These are phyloP conservation scores for Salmo trutta DNA, from an alignment of 2,797 vertebrate genomes.

Conservation along the genomic window DNA sequence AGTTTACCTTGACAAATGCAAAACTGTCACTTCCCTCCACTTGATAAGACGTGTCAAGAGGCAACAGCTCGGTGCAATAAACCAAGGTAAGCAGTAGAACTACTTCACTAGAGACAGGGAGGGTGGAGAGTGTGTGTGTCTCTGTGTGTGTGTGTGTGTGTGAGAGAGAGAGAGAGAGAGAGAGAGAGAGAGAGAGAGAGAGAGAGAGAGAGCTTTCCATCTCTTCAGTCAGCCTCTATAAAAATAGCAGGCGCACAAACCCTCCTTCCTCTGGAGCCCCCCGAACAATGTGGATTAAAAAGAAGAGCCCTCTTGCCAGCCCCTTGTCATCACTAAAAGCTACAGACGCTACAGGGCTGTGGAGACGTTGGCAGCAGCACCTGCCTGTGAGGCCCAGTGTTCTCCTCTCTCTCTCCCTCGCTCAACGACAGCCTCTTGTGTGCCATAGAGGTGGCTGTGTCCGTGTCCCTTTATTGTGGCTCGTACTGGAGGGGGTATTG, in stretches of 20 bases:
- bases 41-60: conserved; percentile 62
- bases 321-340: conserved; percentile 65
- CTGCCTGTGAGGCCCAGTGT: conserved; percentile 63
- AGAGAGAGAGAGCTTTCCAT: conserved; percentile 46
- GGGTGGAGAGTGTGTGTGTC: conserved; percentile 15
- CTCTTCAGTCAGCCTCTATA: conserved; percentile 40
- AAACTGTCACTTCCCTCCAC: conserved; percentile 56
- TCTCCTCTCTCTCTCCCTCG: neutral
- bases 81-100: conserved; percentile 27
- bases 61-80: conserved; percentile 63
- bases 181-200: neutral
- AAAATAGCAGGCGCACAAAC: conserved; percentile 53
- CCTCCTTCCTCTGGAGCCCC: conserved; percentile 50
- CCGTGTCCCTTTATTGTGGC: conserved; percentile 71
- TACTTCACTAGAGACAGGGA: conserved; percentile 23
- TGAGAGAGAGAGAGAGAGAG: conserved; percentile 12
- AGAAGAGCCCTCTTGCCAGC: conserved; percentile 63
- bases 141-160: conserved; percentile 10
- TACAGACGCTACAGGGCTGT: conserved; percentile 39
- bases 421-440: conserved; percentile 56
- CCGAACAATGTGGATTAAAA: conserved; percentile 67
- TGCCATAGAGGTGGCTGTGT: conserved; percentile 72
- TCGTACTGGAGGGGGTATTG: conserved; percentile 73
- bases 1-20: conserved; percentile 49
- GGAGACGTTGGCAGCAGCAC: conserved; percentile 70